Percentiles rank a stretch among this genome's conserved stretches.
Conservation (phyloP, 1,140 invertebrate genomes). For the Drosophila ficusphila region DNA sequence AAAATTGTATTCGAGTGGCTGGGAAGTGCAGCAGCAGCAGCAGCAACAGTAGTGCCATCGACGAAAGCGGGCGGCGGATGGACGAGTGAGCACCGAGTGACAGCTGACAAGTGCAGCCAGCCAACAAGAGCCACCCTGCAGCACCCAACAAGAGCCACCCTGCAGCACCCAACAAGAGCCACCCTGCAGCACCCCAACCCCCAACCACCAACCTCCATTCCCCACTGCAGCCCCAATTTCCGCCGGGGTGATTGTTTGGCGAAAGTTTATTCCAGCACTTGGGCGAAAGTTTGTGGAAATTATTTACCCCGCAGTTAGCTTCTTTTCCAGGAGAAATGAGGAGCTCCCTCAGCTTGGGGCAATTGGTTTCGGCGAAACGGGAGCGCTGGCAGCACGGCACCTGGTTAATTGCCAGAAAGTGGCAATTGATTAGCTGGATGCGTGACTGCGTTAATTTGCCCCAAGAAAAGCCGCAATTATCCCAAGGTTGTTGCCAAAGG, state of each 20-base stretch:
- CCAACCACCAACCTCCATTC: too few species aligned
- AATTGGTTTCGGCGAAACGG: too few species aligned
- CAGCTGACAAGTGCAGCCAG: constrained; percentile 35
- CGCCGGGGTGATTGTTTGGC: constrained; percentile 4
- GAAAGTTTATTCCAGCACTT: constrained; percentile 20
- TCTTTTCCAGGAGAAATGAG: constrained; percentile 16
- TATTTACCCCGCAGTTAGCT: constrained; percentile 13
- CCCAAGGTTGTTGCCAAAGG: background rate
- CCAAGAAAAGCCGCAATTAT: background rate
- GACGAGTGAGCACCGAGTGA: constrained; percentile 23
- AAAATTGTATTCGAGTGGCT: constrained; percentile 40
- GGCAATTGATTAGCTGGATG: constrained; percentile 24
- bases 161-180: background rate
- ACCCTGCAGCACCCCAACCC: background rate
- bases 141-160: background rate
- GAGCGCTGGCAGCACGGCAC: too few species aligned
- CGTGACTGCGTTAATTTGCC: constrained; percentile 27
- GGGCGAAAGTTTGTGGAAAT: constrained; percentile 30
- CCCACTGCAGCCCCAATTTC: constrained; percentile 29
- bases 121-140: background rate
- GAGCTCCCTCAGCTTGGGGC: constrained; percentile 10
- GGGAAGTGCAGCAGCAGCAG: constrained; percentile 31
- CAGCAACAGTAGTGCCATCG: background rate
- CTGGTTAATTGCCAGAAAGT: constrained; percentile 30
- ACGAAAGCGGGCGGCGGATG: background rate